These are phyloP conservation scores for Rhombomys opimus DNA, from an alignment of 2,113 vertebrate genomes.

Conservation along the genomic window DNA sequence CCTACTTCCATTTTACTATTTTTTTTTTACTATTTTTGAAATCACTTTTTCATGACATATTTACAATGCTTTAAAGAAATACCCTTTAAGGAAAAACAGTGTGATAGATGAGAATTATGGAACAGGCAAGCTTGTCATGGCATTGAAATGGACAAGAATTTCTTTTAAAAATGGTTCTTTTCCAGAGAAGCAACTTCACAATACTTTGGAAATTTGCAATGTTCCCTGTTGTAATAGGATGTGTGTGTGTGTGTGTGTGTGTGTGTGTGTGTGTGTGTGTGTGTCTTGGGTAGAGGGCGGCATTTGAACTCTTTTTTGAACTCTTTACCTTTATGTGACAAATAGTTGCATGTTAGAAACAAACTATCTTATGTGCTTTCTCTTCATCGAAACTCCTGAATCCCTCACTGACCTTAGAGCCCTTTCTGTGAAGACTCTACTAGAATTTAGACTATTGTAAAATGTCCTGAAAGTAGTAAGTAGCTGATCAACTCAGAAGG, in stretches of 20 bases:
- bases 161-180: not conserved
- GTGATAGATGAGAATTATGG: not conserved
- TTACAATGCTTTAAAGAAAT: conserved; percentile 3
- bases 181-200: not conserved
- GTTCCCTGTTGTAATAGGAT: not conserved
- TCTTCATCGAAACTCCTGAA: not conserved
- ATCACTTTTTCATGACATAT: not conserved
- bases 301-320: not conserved
- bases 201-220: not conserved
- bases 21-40: conserved; percentile 1
- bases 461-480: conserved; percentile 31
- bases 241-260: too few species aligned
- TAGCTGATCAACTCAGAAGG: not conserved
- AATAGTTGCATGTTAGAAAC: not conserved
- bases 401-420: not conserved
- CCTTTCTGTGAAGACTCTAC: not conserved
- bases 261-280: too few species aligned
- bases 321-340: not conserved
- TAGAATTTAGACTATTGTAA: not conserved
- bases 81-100: not conserved
- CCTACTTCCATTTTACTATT: not conserved
- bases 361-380: not conserved
- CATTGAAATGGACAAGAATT: not conserved
- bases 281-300: not conserved
- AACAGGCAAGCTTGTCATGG: not conserved